phyloP scores from a whole-genome alignment of 2,113 vertebrate species.

The Paramisgurnus dabryanus region DNA sequence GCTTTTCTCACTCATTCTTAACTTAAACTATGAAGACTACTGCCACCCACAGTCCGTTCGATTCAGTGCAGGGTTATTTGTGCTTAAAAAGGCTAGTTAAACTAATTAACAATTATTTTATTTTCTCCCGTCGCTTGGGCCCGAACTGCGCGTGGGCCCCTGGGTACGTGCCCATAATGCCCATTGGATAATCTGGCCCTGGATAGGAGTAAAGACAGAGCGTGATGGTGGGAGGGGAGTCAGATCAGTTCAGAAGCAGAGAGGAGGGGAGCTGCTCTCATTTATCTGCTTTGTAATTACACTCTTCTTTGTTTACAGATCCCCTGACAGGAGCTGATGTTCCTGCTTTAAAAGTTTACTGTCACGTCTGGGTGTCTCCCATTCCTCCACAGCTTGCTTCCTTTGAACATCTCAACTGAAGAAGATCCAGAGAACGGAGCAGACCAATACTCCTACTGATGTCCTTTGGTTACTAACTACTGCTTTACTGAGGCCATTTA shows the following conservation, averaged over 20 bases:
- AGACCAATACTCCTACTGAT: neutral
- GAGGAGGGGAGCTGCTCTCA: slow-evolving; percentile 55
- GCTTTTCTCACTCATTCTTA: too few species aligned
- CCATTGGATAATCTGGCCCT: too few species aligned
- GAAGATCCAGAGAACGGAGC: neutral
- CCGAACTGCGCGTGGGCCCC: too few species aligned
- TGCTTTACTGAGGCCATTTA: neutral
- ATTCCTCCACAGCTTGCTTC: neutral
- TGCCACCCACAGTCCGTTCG: too few species aligned
- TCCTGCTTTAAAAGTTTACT: slow-evolving; percentile 38
- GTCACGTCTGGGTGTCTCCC: slow-evolving; percentile 26
- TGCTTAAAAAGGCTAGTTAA: too few species aligned
- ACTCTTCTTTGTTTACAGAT: slow-evolving; percentile 60
- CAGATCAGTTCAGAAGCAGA: slow-evolving; percentile 18
- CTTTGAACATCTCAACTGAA: slow-evolving; percentile 1
- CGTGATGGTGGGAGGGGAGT: slow-evolving; percentile 1
- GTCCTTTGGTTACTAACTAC: neutral
- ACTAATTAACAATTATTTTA: too few species aligned
- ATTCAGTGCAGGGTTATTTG: too few species aligned
- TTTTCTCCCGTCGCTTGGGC: too few species aligned
- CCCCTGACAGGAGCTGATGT: slow-evolving; percentile 48
- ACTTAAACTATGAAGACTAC: too few species aligned
- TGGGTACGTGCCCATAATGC: too few species aligned
- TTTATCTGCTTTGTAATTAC: slow-evolving; percentile 69
- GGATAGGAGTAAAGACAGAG: neutral